Evolutionary conservation across 2,888 invertebrate species (phyloP).

Genomic region (Lepidonotus clava): DNA sequence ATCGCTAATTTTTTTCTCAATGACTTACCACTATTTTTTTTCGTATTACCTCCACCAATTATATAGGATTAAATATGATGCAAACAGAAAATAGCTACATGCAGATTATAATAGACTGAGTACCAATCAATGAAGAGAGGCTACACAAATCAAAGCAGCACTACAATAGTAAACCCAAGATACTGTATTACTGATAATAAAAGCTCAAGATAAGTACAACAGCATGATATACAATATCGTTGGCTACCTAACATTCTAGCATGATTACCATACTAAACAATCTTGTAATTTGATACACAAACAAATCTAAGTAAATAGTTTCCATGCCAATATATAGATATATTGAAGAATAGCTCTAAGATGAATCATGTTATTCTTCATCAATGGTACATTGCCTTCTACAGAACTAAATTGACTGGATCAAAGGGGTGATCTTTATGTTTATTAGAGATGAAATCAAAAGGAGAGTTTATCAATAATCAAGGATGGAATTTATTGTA

Average conservation of each 20-base stretch:
- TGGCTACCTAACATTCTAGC: neutral
- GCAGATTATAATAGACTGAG: neutral
- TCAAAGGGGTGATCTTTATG: too few species aligned
- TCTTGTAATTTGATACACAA: slow-evolving; percentile 11
- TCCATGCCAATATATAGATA: too few species aligned
- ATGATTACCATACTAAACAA: neutral
- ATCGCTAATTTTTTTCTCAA: neutral
- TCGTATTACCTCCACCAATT: slow-evolving; percentile 16
- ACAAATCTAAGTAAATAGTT: too few species aligned
- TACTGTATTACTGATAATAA: neutral
- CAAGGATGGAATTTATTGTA: too few species aligned
- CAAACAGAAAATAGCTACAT: neutral
- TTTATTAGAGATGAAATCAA: too few species aligned
- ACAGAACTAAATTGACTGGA: too few species aligned
- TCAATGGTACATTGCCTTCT: too few species aligned
- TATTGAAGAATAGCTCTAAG: too few species aligned
- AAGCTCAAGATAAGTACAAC: neutral
- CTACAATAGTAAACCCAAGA: neutral
- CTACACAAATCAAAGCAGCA: neutral
- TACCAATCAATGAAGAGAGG: neutral
- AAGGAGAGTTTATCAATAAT: too few species aligned
- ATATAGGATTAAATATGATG: neutral
- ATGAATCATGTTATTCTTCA: too few species aligned
- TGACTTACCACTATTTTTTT: slow-evolving; percentile 21
- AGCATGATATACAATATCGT: neutral